These are phyloP conservation scores for Drosophila suboccidentalis DNA, from an alignment of 2,888 invertebrate genomes.

Conservation along the genomic window DNA sequence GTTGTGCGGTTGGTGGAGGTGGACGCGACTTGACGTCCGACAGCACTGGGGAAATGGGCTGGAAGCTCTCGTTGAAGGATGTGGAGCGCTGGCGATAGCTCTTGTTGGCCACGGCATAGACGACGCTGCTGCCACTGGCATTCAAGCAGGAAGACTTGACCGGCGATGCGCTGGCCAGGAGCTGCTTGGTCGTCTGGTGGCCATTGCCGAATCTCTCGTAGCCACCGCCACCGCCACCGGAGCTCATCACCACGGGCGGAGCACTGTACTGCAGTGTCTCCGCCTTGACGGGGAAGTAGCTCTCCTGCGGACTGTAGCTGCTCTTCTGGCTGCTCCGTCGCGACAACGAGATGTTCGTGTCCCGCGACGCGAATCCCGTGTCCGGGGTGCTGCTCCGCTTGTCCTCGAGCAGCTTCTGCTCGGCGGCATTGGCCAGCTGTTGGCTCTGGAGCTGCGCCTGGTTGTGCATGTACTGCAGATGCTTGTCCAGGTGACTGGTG, in stretches of 20 bases:
- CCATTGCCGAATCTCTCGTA: slow-evolving; percentile 73
- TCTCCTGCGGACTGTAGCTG: slow-evolving; percentile 85
- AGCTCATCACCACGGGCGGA: slow-evolving; percentile 68
- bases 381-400: slow-evolving; percentile 85
- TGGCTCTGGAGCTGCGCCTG: slow-evolving; percentile 70
- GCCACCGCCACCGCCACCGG: too few relatives aligned
- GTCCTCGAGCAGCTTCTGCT: slow-evolving; percentile 82
- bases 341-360: slow-evolving; percentile 85
- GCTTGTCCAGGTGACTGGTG: slow-evolving; percentile 84
- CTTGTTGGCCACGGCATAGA: slow-evolving; percentile 71
- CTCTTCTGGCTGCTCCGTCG: slow-evolving; percentile 85
- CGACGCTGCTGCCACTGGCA: slow-evolving; percentile 77
- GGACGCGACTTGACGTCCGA: slow-evolving; percentile 62
- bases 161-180: slow-evolving; percentile 80
- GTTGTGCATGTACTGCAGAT: slow-evolving; percentile 83
- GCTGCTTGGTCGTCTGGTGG: slow-evolving; percentile 60
- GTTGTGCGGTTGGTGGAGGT: slow-evolving; percentile 53
- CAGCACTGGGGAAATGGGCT: slow-evolving; percentile 82
- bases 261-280: slow-evolving; percentile 64
- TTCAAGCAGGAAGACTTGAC: slow-evolving; percentile 75
- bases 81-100: slow-evolving; percentile 86
- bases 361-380: slow-evolving; percentile 85
- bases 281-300: slow-evolving; percentile 69
- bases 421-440: slow-evolving; percentile 41
- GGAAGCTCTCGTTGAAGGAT: slow-evolving; percentile 86